Evolutionary conservation across 2,888 invertebrate species (phyloP).

Genomic region (Caradrina kadenii): DNA sequence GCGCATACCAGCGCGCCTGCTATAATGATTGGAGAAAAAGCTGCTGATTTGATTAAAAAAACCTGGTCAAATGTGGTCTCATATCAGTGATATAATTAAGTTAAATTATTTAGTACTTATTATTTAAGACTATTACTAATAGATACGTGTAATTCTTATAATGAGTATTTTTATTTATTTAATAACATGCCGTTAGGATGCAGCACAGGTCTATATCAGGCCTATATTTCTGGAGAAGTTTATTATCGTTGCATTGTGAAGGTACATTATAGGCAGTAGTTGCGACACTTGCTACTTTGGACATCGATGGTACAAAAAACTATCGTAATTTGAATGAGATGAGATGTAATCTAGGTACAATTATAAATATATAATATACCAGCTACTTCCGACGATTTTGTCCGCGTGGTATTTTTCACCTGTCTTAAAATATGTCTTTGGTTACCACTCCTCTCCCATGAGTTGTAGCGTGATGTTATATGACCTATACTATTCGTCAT

Average conservation of each 20-base stretch:
- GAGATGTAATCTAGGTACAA: no score
- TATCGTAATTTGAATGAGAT: no score
- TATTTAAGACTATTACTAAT: constrained; percentile 36
- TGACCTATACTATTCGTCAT: no score
- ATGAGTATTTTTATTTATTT: constrained; percentile 13
- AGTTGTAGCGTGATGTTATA: no score
- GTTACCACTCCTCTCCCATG: no score
- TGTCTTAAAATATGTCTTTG: no score
- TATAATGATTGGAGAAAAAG: constrained; percentile 94
- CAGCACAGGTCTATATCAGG: not conserved
- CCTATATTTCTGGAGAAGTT: not conserved
- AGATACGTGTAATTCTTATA: constrained; percentile 17
- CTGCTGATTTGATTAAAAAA: constrained; percentile 92
- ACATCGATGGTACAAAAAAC: not conserved
- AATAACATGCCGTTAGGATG: not conserved
- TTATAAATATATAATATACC: no score
- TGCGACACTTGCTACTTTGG: not conserved
- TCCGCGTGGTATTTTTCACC: no score
- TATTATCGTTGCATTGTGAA: not conserved
- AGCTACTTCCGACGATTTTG: no score
- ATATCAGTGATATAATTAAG: constrained; percentile 37
- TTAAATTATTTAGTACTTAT: constrained; percentile 30
- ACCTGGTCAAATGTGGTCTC: constrained; percentile 85
- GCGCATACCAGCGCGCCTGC: constrained; percentile 92
- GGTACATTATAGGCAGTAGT: no score